Evolutionary conservation across 2,113 vertebrate species (phyloP), one percentile per base, ranked within the genome.

Genomic region (Mesoclemmys tuberculata): DNA sequence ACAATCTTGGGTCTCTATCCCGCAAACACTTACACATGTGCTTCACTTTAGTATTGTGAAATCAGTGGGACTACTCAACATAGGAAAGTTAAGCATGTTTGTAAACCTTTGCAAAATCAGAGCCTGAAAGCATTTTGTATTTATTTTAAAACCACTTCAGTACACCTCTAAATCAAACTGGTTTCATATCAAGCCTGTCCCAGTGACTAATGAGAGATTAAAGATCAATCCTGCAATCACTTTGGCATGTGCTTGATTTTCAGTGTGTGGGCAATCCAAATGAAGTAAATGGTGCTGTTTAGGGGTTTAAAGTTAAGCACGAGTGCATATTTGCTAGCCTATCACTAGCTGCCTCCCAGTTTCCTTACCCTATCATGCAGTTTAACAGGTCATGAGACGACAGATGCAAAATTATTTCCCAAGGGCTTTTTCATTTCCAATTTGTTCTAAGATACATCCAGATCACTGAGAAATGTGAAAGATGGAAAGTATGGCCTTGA

Each of bases 21-120:
- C 77, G 27, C 11, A 85, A 71, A 68, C 8, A 82, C 38, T 77
- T 38, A 46, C 0, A 0, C 26, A 6, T 24, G 10, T 1, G 1
- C 14, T 61, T 82, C 84, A 64, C 49, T 2, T 71, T 2, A 51
- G 54, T 85, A 12, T 27, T 78, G 14, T 46, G 38, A 85, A 84
- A 2, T 54, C 52, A 44, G 38, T 29, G 22, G 58, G 24, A 19
- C 1, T 1, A 16, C 18, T 83, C 11, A 18, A 14, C 71, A 41
- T 49, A 85, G 8, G 2, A 55, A 74, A 49, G 10, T 71, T 84
- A 52, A 46, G 54, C 8, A 19, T 22, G 3, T 5, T 16, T 16
- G 11, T 18, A 93, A 38, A 8, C 0, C 1, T 46, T 90, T 55
- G 9, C 31, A 48, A 4, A 48, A 3, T 18, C 77, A 12, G 24